Percentiles rank a stretch among this genome's conserved stretches.
Conservation (phyloP, 2,113 vertebrate species). For the Candoia aspera region DNA sequence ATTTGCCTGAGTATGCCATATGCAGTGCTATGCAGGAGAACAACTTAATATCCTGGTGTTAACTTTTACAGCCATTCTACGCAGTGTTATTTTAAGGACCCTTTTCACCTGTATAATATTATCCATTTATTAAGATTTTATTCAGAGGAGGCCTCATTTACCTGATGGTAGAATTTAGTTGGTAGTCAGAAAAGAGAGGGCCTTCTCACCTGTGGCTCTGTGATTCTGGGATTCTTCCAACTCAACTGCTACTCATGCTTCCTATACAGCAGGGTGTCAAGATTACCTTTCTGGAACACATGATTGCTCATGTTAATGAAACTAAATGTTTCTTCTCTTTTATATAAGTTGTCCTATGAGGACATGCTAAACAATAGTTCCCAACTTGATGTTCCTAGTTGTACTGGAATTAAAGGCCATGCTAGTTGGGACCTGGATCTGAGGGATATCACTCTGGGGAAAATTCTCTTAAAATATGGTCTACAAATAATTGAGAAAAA, state of each 20-base stretch:
- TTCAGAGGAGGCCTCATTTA: background rate
- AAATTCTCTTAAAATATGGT: background rate
- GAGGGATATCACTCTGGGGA: background rate
- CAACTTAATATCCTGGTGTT: background rate
- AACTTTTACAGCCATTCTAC: background rate
- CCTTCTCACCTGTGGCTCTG: background rate
- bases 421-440: background rate
- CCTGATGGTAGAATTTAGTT: background rate
- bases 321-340: background rate
- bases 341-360: background rate
- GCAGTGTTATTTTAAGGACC: background rate
- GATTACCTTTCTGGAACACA: background rate
- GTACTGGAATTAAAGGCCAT: background rate
- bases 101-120: background rate
- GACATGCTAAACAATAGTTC: background rate
- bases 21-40: background rate
- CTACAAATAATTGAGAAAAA: background rate
- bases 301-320: background rate
- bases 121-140: background rate
- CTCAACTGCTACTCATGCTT: background rate
- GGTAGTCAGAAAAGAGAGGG: background rate
- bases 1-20: background rate
- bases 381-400: background rate
- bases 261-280: background rate
- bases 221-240: background rate